Evolutionary conservation across 1,140 invertebrate species (phyloP), one percentile per base, ranked within the genome.

Genomic region (Cotesia glomerata): DNA sequence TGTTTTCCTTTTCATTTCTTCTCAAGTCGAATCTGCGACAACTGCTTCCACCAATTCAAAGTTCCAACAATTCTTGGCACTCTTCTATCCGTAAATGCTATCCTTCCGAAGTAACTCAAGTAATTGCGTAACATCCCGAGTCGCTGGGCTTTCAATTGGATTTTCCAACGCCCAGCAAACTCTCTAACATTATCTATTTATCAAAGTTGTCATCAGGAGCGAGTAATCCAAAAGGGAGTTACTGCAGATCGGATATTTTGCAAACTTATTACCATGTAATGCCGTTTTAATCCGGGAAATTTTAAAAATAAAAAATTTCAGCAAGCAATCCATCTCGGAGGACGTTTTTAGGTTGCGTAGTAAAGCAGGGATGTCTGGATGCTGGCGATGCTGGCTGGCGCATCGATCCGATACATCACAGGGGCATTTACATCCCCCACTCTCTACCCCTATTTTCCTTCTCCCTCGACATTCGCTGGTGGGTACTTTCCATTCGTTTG

Each of bases 371-470:
- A 59, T 79, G 81, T 86, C 84, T 85, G 84, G 85, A 84, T 85
- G 85, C 84, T 85, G 84, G 84, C 79, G 85, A 26, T 26, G 26
- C 26, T 26, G 26, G 26, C 26, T 26, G 84, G 84, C 79, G 85
- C 85, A 87, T 87, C 85, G 86, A 87, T 87, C 86, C 86, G 86
- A 87, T 87, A 87, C 85, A 87, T 87, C 86, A 87, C 84, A 75
- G 81, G 83, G 83, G 84, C 82, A 87, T 87, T 87, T 74, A 75
- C 67, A 73, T 70, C 69, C 73, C 62, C 68, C 58, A 63, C 69
- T 34, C 54, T 58, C 73, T 65, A 61, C 56, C 45, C 36, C 49
- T 13, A 14, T 49, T 39, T 72, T 68, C 72, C 52, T 63, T 71
- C 64, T 36, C 62, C 26, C 75, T 71, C 72, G 14, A 54, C 70